Conservation (phyloP, 2,797 vertebrate genomes). For the Poliocrania exsul region DNA sequence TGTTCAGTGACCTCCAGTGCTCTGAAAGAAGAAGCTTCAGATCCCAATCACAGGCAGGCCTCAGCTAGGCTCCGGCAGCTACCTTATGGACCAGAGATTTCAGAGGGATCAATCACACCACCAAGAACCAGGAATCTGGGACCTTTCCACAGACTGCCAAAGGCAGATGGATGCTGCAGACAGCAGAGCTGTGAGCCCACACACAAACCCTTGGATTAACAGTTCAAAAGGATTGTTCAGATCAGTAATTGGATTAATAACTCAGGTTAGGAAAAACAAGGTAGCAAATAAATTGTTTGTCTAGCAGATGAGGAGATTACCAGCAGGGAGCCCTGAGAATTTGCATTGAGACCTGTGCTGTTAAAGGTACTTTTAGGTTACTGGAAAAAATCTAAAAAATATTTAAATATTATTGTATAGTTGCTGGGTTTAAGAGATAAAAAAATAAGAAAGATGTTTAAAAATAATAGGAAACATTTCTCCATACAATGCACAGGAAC, state of each 20-base stretch:
- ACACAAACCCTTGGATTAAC: background rate
- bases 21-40: background rate
- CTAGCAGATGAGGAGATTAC: constrained; percentile 12
- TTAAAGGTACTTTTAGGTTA: background rate
- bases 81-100: background rate
- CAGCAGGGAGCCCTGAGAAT: constrained; percentile 12
- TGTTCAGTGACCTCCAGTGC: background rate
- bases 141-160: background rate
- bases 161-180: background rate
- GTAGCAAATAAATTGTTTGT: constrained; percentile 35
- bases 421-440: background rate
- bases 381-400: background rate
- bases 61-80: background rate
- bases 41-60: background rate
- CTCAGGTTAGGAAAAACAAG: constrained; percentile 27
- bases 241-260: constrained; percentile 49
- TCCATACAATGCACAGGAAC: background rate
- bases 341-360: background rate
- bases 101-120: background rate
- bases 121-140: fast-evolving
- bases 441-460: background rate
- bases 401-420: too few relatives aligned
- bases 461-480: background rate
- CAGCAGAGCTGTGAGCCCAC: background rate
- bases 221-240: constrained; percentile 36